Base-by-base conservation (phyloP, 2,113 vertebrate species). In the Tympanuchus pallidicinctus region DNA sequence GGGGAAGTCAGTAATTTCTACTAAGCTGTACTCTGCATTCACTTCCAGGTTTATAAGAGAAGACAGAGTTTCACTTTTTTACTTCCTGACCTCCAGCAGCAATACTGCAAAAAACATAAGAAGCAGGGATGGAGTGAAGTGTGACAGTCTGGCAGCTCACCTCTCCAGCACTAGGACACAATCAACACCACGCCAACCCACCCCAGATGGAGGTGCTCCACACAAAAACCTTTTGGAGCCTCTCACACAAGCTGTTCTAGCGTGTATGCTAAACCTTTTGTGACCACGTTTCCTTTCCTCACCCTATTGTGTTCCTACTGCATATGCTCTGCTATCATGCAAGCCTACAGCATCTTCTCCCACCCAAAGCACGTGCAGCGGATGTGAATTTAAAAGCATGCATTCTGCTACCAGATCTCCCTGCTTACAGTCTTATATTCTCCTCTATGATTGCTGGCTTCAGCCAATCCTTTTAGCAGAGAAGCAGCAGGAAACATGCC, bases 1-100 rank as follows among this genome's bases (percentile, higher is more conserved):
- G 47, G 87, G 72, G 65, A 91, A 92, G 91, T 59, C 85, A 92
- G 82, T 75, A 80, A 90, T 90, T 93, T 80, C 88, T 76, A 66
- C 88, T 89, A 93, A 91, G 61, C 38, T 74, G 40, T 17, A 34
- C 60, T 74, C 80, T 43, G 60, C 79, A 67, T 88, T 94, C 89
- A 70, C 50, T 95, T 88, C 57, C 27, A 34, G 34, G 59, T 92
- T 78, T 34, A 17, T 74, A 89, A 83, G 45, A 47, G 60, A 79
- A 92, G 82, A 80, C 18, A 90, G 74, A 82, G 34, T 79, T 79
- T 38, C 45, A 34, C 17, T 71, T 91, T 87, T 43, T 66, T 82
- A 70, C 85, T 75, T 87, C 42, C 25, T 47, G 64, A 60, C 64
- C 65, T 75, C 64, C 60, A 56, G 40, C 56, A 85, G n/a, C 69